Conservation (phyloP, 1,140 invertebrate genomes). For the Plodia interpunctella region DNA sequence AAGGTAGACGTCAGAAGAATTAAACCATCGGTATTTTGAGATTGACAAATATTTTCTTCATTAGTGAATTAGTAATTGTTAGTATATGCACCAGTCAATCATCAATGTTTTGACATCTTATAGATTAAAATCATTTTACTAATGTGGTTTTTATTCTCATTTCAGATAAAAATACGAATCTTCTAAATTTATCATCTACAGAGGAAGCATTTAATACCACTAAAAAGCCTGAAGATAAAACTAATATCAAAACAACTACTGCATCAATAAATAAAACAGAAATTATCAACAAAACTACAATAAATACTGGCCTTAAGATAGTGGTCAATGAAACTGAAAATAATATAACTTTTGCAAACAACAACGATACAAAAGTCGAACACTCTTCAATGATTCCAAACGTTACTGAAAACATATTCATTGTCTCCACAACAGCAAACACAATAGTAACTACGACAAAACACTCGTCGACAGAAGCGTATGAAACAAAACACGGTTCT, state of each 20-base stretch:
- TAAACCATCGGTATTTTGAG: too few relatives aligned
- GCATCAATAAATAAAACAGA: neutral
- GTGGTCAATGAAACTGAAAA: neutral
- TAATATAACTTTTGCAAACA: slow-evolving; percentile 8
- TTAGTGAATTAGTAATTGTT: too few relatives aligned
- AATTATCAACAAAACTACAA: neutral
- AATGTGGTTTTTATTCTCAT: slow-evolving; percentile 7
- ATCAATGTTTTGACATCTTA: neutral
- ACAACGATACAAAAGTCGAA: neutral
- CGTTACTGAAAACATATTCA: slow-evolving; percentile 10
- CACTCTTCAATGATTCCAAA: neutral
- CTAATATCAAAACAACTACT: neutral
- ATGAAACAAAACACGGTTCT: slow-evolving; percentile 30
- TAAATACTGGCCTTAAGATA: neutral
- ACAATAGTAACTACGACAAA: slow-evolving; percentile 26
- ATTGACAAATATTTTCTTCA: too few relatives aligned
- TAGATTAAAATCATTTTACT: neutral
- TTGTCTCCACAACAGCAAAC: slow-evolving; percentile 26
- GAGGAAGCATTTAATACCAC: neutral
- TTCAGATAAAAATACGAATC: slow-evolving; percentile 38
- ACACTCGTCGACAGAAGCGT: slow-evolving; percentile 19
- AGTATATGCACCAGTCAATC: too few relatives aligned
- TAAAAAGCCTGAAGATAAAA: neutral
- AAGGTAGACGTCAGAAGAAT: too few relatives aligned
- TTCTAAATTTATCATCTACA: neutral